phyloP scores from a whole-genome alignment of 2,888 invertebrate genomes.

The Machimus rusticus region DNA sequence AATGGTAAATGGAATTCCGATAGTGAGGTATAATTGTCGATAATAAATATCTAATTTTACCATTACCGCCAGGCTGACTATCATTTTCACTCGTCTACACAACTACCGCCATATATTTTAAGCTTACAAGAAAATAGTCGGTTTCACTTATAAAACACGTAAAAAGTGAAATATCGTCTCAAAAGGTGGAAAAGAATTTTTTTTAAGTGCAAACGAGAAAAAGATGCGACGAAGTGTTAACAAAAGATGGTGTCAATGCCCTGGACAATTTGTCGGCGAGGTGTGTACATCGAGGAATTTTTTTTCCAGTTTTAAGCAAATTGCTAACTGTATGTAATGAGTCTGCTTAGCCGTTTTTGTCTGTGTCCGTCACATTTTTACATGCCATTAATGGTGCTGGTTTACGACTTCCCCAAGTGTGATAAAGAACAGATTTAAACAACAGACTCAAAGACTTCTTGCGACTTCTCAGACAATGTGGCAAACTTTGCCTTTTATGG shows the following conservation, averaged over 20 bases:
- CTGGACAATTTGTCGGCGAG: background rate
- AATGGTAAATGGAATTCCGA: background rate
- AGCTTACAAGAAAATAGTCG: background rate
- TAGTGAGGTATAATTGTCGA: background rate
- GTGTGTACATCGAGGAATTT: background rate
- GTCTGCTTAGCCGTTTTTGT: background rate
- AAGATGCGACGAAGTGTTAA: conserved; percentile 9
- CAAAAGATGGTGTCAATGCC: conserved; percentile 26
- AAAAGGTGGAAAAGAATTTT: background rate
- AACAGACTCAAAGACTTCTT: background rate
- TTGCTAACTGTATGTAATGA: conserved; percentile 26
- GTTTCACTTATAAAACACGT: background rate
- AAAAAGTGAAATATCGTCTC: background rate
- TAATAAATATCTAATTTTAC: background rate
- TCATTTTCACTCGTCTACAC: background rate
- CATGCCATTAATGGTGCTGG: background rate
- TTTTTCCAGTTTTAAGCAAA: conserved; percentile 24
- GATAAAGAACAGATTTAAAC: background rate
- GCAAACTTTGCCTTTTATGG: background rate
- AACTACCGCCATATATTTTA: background rate
- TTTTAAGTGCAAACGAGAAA: background rate
- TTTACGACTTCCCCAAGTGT: background rate
- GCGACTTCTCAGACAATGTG: background rate
- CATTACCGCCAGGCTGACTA: background rate
- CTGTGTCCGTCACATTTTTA: background rate